Evolutionary conservation across 2,113 vertebrate species (phyloP), one percentile per base, ranked within the genome.

Genomic region (Verasper variegatus): DNA sequence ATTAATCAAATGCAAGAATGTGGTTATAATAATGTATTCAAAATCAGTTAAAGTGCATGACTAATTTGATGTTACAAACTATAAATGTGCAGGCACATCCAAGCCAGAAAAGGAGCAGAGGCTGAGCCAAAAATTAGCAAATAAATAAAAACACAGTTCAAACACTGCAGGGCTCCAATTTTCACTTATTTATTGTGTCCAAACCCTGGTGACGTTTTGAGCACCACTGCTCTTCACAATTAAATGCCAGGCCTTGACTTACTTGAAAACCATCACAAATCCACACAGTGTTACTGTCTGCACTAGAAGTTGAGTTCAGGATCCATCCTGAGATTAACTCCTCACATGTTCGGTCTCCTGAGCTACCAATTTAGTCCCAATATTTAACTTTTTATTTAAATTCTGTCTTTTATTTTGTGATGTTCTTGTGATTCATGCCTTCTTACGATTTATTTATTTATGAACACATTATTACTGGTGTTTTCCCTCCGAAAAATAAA

Each of bases 191-290:
- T 67, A 67, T 37, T 67, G 26, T 17, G 20, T 5, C 45, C 20
- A 27, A 27, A 20, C 4, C 5, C 17, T 13, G 20, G 24, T 35
- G 49, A 67, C 47, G 24, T 66, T 66, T 66, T 40, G 18, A 66
- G 45, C 63, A 66, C 63, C 24, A 27, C 24, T 51, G 63, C 63
- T 66, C 15, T 66, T 51, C 61, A 45, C 61, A 24, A 24, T 23
- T 24, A 24, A 63, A 63, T 45, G 61, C 61, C 40, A 45, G 40
- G 61, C 37, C 40, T 24, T 45, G 40, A 63, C 61, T 13, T 63
- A 21, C 13, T 42, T 42, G 10, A 13, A 42, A 42, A 24, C 21
- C 14, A 24, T 47, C 3, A 31, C 60, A 49, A 66, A 61, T 59
- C 71, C 27, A 31, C n/a, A 52, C 60, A 40, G 56, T 68, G 40